Evolutionary conservation across 2,888 invertebrate genomes (phyloP).

Genomic region (Eristalis arbustorum): DNA sequence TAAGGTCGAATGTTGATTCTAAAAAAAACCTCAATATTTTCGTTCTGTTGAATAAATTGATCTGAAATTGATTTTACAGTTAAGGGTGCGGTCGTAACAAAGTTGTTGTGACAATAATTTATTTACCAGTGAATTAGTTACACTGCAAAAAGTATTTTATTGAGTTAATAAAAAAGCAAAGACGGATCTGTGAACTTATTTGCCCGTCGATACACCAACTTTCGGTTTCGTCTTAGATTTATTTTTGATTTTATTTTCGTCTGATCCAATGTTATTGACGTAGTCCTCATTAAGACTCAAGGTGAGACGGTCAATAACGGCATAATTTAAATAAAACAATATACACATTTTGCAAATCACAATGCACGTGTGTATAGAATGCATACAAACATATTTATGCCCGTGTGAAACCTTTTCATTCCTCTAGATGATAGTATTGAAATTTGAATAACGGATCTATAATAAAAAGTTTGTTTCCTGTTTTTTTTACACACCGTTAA

Average conservation of each 20-base stretch:
- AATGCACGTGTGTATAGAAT: not conserved
- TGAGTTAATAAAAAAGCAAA: conserved; percentile 6
- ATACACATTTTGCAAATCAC: not conserved
- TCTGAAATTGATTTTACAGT: not conserved
- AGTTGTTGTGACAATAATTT: not conserved
- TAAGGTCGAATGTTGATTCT: not conserved
- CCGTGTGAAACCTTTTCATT: not conserved
- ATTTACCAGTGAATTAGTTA: not conserved
- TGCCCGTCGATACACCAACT: not conserved
- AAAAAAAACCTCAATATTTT: not conserved
- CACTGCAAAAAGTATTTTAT: conserved; percentile 4
- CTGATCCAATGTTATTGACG: conserved; percentile 13
- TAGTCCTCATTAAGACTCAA: conserved; percentile 10
- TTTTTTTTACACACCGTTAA: not conserved
- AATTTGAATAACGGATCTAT: conserved; percentile 28
- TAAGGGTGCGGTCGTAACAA: not conserved
- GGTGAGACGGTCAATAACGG: conserved; percentile 8
- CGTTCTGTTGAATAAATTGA: not conserved
- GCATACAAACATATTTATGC: not conserved
- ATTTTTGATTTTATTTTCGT: not conserved
- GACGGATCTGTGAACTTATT: conserved; percentile 12
- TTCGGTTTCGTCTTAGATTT: conserved; percentile 2
- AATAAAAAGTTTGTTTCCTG: not conserved
- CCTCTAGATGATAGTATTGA: not conserved
- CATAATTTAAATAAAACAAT: not conserved